Evolutionary conservation across 2,797 vertebrate genomes (phyloP), one percentile per base, ranked within the genome.

Genomic region (Enteromius afrohamiltoni): DNA sequence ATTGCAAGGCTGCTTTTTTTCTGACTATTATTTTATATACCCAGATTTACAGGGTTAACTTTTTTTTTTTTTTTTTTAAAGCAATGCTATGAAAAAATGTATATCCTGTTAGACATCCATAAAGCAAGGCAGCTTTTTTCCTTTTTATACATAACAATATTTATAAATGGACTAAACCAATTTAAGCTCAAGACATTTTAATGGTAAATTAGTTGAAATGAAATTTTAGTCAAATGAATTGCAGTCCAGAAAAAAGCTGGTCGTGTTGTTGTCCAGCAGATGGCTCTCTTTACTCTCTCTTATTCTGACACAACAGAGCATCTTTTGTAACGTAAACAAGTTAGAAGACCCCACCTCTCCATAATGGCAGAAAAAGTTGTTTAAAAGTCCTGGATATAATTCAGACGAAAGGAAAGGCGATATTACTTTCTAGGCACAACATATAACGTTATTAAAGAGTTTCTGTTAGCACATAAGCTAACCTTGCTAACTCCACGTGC

Each of bases 231-330:
- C 2, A 26, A 23, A 23, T 5, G 1, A n/a, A 34, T 23, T 65
- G 37, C 19, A 13, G 11, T n/a, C 5, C 4, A 19, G 29, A 51
- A 7, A 47, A 78, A 49, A 2, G 19, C n/a, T n/a, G 26, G 45
- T 7, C 45, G 8, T 71, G 69, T 60, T 76, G 74, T 77, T 49
- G 42, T 80, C 70, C 74, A 75, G 71, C 62, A 85, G 69, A 47
- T 80, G 70, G 29, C 64, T 45, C 64, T 70, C 82, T 58, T 11
- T 26, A 47, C 19, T 17, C 64, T 51, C 17, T 19, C 11, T 13
- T 13, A 26, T 14, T 65, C 26, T 13, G 31, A 31, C 29, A 31
- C 70, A 77, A 34, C 16, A 42, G 34, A 60, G 23, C 7, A 26
- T 82, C 17, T 37, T 75, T 37, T 11, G 29, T 17, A 80, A 34